Evolutionary conservation across 1,140 invertebrate genomes (phyloP).

Genomic region (Vollenhovia emeryi): DNA sequence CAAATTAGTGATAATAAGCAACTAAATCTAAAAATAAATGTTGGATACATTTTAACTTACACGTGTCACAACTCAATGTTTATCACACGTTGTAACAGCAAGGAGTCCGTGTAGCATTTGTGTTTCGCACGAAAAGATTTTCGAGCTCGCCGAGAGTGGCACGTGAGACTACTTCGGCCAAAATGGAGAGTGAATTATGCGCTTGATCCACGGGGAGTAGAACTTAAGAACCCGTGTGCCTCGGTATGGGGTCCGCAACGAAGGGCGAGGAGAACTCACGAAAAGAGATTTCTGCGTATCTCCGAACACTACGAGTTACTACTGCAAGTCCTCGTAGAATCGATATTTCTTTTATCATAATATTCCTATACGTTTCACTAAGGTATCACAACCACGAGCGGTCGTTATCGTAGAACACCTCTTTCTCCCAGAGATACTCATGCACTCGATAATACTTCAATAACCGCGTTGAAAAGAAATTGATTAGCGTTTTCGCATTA

Average conservation of each 20-base stretch:
- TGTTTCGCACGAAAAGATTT: neutral
- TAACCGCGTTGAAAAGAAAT: neutral
- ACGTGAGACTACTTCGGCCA: neutral
- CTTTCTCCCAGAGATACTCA: too few species aligned
- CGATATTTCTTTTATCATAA: neutral
- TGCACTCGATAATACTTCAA: neutral
- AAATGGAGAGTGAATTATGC: constrained; percentile 1
- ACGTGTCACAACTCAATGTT: neutral
- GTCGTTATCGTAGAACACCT: neutral
- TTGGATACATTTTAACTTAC: constrained; percentile 1
- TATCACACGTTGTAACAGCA: neutral
- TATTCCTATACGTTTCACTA: neutral
- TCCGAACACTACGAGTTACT: neutral
- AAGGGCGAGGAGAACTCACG: neutral
- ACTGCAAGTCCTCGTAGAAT: neutral
- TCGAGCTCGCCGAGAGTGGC: neutral
- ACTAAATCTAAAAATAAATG: constrained; percentile 2
- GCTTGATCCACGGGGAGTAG: constrained; percentile 3
- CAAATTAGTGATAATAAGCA: neutral
- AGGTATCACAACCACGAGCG: neutral
- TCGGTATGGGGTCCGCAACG: constrained; percentile 20
- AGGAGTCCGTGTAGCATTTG: neutral
- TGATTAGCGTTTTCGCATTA: neutral
- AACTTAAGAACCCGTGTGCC: neutral
- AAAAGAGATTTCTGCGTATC: constrained; percentile 17